Evolutionary conservation across 2,113 vertebrate species (phyloP).

Genomic region (Rhea americana): DNA sequence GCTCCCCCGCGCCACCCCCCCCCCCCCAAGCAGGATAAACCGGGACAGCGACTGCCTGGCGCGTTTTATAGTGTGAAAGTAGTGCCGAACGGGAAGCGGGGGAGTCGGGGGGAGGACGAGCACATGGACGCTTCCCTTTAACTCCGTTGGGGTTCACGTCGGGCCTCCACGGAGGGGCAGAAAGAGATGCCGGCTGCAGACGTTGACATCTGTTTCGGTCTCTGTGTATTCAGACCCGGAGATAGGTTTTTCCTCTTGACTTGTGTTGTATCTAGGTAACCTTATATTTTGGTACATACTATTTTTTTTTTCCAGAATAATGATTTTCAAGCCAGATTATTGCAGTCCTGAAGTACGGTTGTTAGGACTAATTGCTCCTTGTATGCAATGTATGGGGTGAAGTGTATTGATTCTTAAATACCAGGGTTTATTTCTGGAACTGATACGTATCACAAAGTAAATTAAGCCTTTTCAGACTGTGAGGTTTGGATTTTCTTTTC

Average conservation of each 20-base stretch:
- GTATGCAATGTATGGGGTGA: background rate
- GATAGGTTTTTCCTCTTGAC: background rate
- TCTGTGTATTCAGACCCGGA: background rate
- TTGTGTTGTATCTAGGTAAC: background rate
- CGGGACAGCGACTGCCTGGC: no score
- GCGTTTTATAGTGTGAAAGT: background rate
- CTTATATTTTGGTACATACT: fast-evolving
- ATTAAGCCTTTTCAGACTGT: background rate
- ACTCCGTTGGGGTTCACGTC: background rate
- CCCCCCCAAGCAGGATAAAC: background rate
- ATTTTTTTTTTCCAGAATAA: background rate
- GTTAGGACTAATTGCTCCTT: background rate
- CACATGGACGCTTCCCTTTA: background rate
- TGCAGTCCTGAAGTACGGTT: background rate
- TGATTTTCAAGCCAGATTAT: background rate
- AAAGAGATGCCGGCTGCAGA: fast-evolving
- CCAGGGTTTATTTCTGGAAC: background rate
- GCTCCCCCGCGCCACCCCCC: background rate
- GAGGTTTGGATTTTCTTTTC: background rate
- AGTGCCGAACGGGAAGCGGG: background rate
- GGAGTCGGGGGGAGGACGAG: background rate
- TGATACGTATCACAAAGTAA: background rate
- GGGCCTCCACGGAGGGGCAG: background rate
- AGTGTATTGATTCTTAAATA: background rate
- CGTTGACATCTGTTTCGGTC: background rate